A percentile compares a stretch with the other conserved stretches of the same genome.
phyloP scores from a whole-genome alignment of 2,888 invertebrate species.

The Steinernema scapterisci region DNA sequence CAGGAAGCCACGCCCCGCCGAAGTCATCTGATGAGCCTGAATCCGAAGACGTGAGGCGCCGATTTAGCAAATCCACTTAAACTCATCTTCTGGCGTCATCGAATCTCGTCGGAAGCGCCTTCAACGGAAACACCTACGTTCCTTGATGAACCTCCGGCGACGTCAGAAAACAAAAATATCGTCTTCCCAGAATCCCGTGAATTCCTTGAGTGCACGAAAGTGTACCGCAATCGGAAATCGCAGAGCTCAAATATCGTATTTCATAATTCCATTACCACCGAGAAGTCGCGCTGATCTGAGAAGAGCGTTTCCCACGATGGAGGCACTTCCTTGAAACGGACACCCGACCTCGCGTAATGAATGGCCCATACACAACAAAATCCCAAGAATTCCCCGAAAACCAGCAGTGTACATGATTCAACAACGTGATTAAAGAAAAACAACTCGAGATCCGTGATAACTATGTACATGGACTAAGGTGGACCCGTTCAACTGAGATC shows the following conservation, averaged over 20 bases:
- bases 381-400: too few species aligned
- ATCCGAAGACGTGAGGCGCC: neutral
- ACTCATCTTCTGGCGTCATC: conserved; percentile 19
- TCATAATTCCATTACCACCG: conserved; percentile 16
- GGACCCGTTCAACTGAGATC: too few species aligned
- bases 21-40: conserved; percentile 21
- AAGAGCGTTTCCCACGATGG: too few species aligned
- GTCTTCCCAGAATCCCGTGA: neutral
- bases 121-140: conserved; percentile 16
- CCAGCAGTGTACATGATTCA: too few species aligned
- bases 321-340: too few species aligned
- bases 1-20: conserved; percentile 5
- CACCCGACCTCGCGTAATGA: too few species aligned
- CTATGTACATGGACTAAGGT: too few species aligned
- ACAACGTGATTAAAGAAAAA: too few species aligned
- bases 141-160: conserved; percentile 6
- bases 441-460: too few species aligned
- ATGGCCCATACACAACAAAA: too few species aligned
- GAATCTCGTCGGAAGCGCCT: neutral
- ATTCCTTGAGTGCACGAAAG: neutral
- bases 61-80: conserved; percentile 26
- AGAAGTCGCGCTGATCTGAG: too few species aligned
- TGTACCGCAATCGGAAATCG: neutral
- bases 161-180: conserved; percentile 3
- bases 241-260: neutral